Conservation (phyloP, 2,888 invertebrate genomes). For the Aleiodes alternator region DNA sequence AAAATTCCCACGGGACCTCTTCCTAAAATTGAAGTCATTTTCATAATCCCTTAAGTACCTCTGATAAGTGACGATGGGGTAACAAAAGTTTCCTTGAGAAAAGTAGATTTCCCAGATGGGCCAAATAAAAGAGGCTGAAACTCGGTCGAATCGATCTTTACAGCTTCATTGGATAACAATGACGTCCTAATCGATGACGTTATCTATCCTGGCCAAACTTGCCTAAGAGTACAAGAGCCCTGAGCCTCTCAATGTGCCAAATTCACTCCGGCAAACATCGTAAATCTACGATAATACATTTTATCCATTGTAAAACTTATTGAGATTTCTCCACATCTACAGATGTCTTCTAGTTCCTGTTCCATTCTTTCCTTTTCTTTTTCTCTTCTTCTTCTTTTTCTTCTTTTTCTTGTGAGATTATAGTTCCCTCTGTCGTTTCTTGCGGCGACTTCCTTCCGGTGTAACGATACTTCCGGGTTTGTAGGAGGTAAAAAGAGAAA, state of each 20-base stretch:
- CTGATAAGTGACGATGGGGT: constrained; percentile 26
- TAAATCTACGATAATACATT: constrained; percentile 67
- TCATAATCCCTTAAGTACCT: constrained; percentile 16
- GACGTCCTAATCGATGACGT: constrained; percentile 79
- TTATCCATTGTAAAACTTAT: constrained; percentile 11
- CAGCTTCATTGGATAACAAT: constrained; percentile 79
- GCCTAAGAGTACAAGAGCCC: constrained; percentile 76
- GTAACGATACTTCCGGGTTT: neutral
- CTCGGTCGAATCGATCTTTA: constrained; percentile 80
- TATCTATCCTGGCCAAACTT: constrained; percentile 79
- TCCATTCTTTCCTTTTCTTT: neutral
- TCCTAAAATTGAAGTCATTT: neutral
- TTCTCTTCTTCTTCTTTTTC: neutral
- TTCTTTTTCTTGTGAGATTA: neutral
- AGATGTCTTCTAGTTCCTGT: no score
- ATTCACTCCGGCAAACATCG: constrained; percentile 77
- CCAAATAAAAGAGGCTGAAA: constrained; percentile 76
- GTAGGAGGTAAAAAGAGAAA: neutral
- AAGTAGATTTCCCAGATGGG: no score
- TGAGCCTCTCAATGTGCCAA: constrained; percentile 80
- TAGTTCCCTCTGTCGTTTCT: neutral
- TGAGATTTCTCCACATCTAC: neutral
- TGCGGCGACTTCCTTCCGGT: neutral
- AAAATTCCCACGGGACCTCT: neutral
- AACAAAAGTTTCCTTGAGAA: constrained; percentile 69